Percentiles rank a stretch among this genome's conserved stretches.
Evolutionary conservation across 1,140 invertebrate genomes (phyloP).

Genomic region (Drosophila busckii): DNA sequence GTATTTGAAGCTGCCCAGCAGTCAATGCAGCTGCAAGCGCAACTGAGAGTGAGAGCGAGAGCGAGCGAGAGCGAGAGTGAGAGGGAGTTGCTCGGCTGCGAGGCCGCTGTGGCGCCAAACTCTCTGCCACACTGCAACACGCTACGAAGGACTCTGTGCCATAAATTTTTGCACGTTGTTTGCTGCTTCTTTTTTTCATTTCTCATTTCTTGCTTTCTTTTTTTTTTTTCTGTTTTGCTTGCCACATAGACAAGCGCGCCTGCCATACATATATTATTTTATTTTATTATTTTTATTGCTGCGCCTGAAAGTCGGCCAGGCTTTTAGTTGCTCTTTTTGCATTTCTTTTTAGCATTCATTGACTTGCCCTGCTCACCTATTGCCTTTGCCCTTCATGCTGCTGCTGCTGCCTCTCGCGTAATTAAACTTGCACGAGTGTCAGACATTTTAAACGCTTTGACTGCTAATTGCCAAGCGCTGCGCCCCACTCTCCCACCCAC

Average conservation of each 20-base stretch:
- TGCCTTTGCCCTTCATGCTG: neutral
- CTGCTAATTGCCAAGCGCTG: slow-evolving; percentile 41
- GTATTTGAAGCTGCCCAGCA: too few species aligned
- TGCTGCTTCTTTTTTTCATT: slow-evolving; percentile 23
- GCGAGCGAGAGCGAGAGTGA: neutral
- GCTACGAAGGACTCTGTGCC: slow-evolving; percentile 46
- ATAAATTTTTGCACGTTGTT: slow-evolving; percentile 68
- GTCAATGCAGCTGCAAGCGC: neutral
- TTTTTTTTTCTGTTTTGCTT: slow-evolving; percentile 21
- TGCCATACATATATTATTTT: too few species aligned
- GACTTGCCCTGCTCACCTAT: slow-evolving; percentile 20
- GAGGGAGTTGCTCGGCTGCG: too few species aligned
- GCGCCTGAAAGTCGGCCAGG: slow-evolving; percentile 41
- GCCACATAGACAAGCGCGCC: too few species aligned
- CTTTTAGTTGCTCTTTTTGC: slow-evolving; percentile 18
- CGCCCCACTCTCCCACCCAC: too few species aligned
- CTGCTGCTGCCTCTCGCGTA: slow-evolving; percentile 24
- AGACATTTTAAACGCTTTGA: slow-evolving; percentile 34
- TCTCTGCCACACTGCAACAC: slow-evolving; percentile 35
- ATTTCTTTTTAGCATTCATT: slow-evolving; percentile 46
- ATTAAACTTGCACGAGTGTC: slow-evolving; percentile 35
- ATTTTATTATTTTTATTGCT: too few species aligned
- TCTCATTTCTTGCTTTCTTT: slow-evolving; percentile 21
- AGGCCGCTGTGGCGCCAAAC: slow-evolving; percentile 26
- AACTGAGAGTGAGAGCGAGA: neutral